Evolutionary conservation across 2,888 invertebrate species (phyloP).

Genomic region (Bugula neritina): DNA sequence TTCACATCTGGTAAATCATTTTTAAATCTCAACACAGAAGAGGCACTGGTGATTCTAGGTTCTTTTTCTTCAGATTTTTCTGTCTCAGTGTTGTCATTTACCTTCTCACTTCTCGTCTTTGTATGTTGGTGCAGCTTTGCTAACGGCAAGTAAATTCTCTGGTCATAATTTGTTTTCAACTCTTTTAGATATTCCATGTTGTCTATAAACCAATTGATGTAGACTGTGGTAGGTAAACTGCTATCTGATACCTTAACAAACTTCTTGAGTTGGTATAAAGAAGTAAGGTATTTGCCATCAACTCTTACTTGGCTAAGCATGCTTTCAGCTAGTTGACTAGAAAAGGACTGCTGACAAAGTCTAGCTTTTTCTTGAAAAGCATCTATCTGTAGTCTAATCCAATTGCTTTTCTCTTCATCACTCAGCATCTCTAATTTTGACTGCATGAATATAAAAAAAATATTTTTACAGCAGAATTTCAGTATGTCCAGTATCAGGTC

Average conservation of each 20-base stretch:
- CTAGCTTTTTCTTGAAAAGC: conserved; percentile 41
- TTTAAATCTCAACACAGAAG: conserved; percentile 36
- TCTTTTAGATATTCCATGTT: conserved; percentile 39
- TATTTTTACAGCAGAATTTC: no score
- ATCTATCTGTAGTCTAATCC: conserved; percentile 33
- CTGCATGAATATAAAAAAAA: not conserved
- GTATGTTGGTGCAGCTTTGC: conserved; percentile 19
- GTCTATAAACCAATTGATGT: conserved; percentile 39
- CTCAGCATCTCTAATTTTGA: not conserved
- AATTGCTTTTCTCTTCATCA: not conserved
- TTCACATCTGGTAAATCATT: conserved; percentile 40
- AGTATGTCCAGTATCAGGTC: no score
- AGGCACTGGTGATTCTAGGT: conserved; percentile 28
- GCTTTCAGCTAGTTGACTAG: not conserved
- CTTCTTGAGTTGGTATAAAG: not conserved
- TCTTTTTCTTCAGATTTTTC: not conserved
- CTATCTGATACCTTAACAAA: not conserved
- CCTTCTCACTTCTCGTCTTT: not conserved
- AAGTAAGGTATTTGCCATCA: not conserved
- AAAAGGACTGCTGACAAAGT: conserved; percentile 33
- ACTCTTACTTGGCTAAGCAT: not conserved
- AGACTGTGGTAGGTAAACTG: not conserved
- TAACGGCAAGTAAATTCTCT: conserved; percentile 38
- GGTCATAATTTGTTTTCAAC: conserved; percentile 37
- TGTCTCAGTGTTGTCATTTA: not conserved